A percentile compares a stretch with the other conserved stretches of the same genome.
phyloP scores from a whole-genome alignment of 2,888 invertebrate genomes.

The Philereme transversata region DNA sequence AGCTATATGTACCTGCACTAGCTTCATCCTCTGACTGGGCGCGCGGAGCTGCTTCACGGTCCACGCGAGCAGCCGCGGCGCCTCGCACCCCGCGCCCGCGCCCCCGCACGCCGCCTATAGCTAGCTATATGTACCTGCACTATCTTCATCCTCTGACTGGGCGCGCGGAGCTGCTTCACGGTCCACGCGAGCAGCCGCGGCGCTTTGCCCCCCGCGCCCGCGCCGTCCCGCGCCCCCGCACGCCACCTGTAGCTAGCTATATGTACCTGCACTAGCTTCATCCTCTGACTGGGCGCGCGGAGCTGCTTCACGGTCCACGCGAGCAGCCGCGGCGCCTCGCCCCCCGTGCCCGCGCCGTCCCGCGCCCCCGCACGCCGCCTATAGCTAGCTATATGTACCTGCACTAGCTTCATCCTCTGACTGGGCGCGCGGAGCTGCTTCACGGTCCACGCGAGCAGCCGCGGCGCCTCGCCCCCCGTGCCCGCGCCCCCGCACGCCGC shows the following conservation, averaged over 20 bases:
- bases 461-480: slow-evolving; percentile 91
- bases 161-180: slow-evolving; percentile 39
- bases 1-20: slow-evolving; percentile 20
- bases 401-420: slow-evolving; percentile 17
- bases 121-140: slow-evolving; percentile 12
- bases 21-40: slow-evolving; percentile 5
- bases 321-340: slow-evolving; percentile 90
- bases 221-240: slow-evolving; percentile 90
- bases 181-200: slow-evolving; percentile 90
- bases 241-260: too few species aligned
- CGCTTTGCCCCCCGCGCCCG: slow-evolving; percentile 93
- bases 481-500: slow-evolving; percentile 89
- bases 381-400: slow-evolving; percentile 16
- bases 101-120: slow-evolving; percentile 82
- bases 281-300: slow-evolving; percentile 16
- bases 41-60: slow-evolving; percentile 40
- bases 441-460: slow-evolving; percentile 88
- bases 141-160: slow-evolving; percentile 7
- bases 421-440: slow-evolving; percentile 35
- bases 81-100: slow-evolving; percentile 93
- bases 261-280: slow-evolving; percentile 21
- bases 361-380: slow-evolving; percentile 91
- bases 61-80: slow-evolving; percentile 91
- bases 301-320: slow-evolving; percentile 84
- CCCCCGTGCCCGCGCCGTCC: slow-evolving; percentile 92